Base-by-base conservation (phyloP, 2,113 vertebrate species). In the Actenoides lindsayi region DNA sequence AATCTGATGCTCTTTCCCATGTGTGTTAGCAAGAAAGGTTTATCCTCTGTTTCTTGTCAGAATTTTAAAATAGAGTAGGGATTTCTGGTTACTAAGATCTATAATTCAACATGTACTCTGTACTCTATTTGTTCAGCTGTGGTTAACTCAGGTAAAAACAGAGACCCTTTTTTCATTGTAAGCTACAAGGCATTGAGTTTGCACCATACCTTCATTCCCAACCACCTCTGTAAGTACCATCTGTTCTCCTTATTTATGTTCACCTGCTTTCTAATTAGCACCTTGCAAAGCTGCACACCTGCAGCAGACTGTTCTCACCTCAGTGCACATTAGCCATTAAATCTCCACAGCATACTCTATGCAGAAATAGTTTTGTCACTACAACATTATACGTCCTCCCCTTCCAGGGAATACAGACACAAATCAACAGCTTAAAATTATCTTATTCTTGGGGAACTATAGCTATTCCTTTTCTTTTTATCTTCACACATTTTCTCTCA, bases 231-330 rank as follows among this genome's bases (percentile, higher is more conserved):
- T 28, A 74, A 39, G 20, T 27, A 69, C 57, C 44, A 83, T 12
- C 37, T 87, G 78, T 77, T 56, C 48, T 65, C 57, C 67, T 90
- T 63, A 68, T 44, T 90, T 69, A 48, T 46, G 44, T 54, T 89
- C 76, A 71, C 48, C 60, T 77, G 71, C 60, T 85, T 73, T 82
- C 73, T 93, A 96, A 90, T 92, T 78, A 86, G 51, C 73, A 64
- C 56, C 65, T 95, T 62, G 44, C 59, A 67, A 68, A 71, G 59
- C 84, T 69, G 48, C 44, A 33, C 87, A 92, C 78, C 93, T 91
- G 77, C 74, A 90, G 83, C 42, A 53, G 65, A 37, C 78, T 59
- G 13, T 62, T 91, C 74, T 80, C 78, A 37, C 63, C 63, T 69
- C 67, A n/a, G 19, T 41, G n/a, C 41, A 21, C 35, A 19, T 56